These are phyloP conservation scores for Oenanthe oenanthe DNA, from an alignment of 2,113 vertebrate genomes.

Conservation along the genomic window DNA sequence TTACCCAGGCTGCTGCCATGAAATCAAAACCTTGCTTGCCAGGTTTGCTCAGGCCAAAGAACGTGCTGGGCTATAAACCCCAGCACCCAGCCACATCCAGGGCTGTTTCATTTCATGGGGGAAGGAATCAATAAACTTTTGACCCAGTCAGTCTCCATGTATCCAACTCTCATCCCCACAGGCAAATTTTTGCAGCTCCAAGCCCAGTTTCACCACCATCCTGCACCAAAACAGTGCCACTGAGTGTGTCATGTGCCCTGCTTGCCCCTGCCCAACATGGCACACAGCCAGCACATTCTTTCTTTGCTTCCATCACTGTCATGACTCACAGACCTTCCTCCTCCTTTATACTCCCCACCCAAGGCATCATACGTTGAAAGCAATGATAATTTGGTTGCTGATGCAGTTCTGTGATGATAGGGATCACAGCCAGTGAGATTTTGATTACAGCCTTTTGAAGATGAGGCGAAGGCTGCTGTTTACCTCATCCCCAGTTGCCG, in stretches of 20 bases:
- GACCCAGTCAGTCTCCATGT: neutral
- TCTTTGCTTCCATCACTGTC: neutral
- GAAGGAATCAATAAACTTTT: neutral
- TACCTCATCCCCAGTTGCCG: neutral
- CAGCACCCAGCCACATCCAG: neutral
- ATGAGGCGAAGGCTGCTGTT: neutral
- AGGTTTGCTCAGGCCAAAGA: neutral
- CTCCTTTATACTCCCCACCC: neutral
- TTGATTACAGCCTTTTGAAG: neutral
- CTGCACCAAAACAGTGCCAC: neutral
- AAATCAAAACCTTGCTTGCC: neutral
- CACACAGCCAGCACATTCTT: neutral
- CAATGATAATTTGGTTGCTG: neutral
- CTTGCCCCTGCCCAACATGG: neutral
- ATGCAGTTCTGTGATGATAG: neutral
- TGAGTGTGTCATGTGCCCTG: neutral
- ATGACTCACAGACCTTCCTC: neutral
- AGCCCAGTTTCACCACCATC: neutral
- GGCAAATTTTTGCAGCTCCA: neutral
- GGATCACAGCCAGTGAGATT: neutral
- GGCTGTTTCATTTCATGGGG: neutral
- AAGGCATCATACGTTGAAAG: neutral
- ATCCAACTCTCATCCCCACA: neutral
- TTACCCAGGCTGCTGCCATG: neutral
- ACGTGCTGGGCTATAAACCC: neutral